Base-by-base conservation (phyloP, 2,797 vertebrate genomes). In the Vireo griseus region DNA sequence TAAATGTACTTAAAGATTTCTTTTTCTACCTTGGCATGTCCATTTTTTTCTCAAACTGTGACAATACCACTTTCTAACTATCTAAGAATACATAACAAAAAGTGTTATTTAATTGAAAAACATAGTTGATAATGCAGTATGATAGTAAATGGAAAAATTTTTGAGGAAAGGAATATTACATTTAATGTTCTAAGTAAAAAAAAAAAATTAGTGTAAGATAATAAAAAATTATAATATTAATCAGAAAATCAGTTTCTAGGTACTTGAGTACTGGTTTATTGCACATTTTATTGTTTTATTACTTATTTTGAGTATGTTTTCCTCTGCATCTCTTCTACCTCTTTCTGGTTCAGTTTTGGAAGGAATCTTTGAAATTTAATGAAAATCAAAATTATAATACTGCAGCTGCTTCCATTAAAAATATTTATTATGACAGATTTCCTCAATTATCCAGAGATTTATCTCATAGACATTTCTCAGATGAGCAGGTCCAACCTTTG, bases 401-500 rank as follows among this genome's bases (percentile, higher is more conserved):
- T 35, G 13, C 11, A 52, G 8, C 10, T 65, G 4, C 6, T 92
- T 90, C 25, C 24, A 44, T 19, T 11, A 14, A 51, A 65, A 81
- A 19, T 61, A 44, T 26, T 74, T 74, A 16, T n/a, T 13, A 18
- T 44, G 24, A 52, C 5, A 37, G 11, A 40, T 58, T 81, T 81
- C 78, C 39, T 48, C 16, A 54, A 50, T 57, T 77, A 52, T 62
- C 21, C 47, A 57, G 51, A 57, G 3, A 11, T 85, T 24, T 7
- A 39, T 16, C 11, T 74, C 28, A 50, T 33, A 74, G 61, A 24
- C 15, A 5, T 3, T 61, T 73, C 51, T 48, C 61, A 44, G 5
- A 8, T 1, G 1, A 92, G 25, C 11, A 84, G 5, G 15, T 74
- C 51, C 0, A 1, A 71, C 19, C 1, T 75, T 55, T 52, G 5